Conservation (phyloP, 2,797 vertebrate species). For the Lagocephalus sceleratus region DNA sequence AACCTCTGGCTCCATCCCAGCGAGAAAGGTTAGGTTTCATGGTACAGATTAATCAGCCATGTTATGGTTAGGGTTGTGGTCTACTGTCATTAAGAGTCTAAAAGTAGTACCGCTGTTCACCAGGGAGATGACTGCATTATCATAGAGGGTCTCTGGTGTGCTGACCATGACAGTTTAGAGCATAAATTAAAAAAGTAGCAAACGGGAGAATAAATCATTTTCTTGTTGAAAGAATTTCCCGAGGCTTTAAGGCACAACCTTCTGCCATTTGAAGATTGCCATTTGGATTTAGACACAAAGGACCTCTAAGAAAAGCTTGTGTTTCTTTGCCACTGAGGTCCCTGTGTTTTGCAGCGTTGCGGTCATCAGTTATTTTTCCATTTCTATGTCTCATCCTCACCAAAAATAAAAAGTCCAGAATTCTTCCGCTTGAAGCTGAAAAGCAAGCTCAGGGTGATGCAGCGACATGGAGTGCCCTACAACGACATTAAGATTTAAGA, state of each 20-base stretch:
- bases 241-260: too few relatives aligned
- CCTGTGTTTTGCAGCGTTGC: constrained; percentile 66
- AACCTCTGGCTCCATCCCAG: too few relatives aligned
- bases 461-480: constrained; percentile 10
- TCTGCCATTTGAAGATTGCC: constrained; percentile 8
- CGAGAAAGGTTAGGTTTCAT: too few relatives aligned
- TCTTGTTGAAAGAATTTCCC: too few relatives aligned
- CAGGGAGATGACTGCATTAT: too few relatives aligned
- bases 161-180: constrained; percentile 38
- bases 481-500: constrained; percentile 44
- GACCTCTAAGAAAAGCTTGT: constrained; percentile 57
- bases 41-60: too few relatives aligned
- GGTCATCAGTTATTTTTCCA: constrained; percentile 29
- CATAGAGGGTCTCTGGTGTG: too few relatives aligned
- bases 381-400: constrained; percentile 27
- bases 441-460: background rate
- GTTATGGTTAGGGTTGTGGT: too few relatives aligned
- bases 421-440: constrained; percentile 17
- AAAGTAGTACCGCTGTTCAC: too few relatives aligned
- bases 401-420: constrained; percentile 33
- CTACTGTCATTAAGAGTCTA: too few relatives aligned
- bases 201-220: too few relatives aligned
- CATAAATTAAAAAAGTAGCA: constrained; percentile 51
- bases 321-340: constrained; percentile 50
- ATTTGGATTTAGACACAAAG: constrained; percentile 61